These are phyloP conservation scores for Rhabdornis inornatus DNA, from an alignment of 2,113 vertebrate species.

Conservation along the genomic window DNA sequence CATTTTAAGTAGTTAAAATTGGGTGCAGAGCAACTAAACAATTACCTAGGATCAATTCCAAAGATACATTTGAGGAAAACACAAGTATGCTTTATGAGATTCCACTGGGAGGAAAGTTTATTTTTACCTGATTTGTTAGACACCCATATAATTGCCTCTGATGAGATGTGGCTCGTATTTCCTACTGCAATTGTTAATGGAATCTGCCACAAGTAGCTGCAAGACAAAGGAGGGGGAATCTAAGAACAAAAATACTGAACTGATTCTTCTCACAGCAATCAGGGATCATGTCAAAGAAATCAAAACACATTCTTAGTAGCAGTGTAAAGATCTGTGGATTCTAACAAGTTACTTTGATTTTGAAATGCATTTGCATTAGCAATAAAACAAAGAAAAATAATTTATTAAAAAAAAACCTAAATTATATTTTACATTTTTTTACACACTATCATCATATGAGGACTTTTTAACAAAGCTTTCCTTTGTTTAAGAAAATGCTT, in stretches of 20 bases:
- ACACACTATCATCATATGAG: background rate
- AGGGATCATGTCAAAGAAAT: slow-evolving; percentile 68
- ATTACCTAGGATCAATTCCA: slow-evolving; percentile 61
- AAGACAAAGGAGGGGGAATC: slow-evolving; percentile 73
- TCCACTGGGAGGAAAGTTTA: slow-evolving; percentile 66
- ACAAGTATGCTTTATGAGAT: slow-evolving; percentile 64
- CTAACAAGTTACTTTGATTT: slow-evolving; percentile 48
- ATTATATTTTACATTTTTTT: slow-evolving; percentile 35
- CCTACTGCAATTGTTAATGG: slow-evolving; percentile 92
- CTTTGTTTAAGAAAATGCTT: slow-evolving; percentile 15
- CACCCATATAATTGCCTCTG: slow-evolving; percentile 94
- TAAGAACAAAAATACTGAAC: slow-evolving; percentile 72
- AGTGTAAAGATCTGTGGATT: slow-evolving; percentile 50
- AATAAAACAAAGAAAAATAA: slow-evolving; percentile 43
- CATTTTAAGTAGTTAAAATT: slow-evolving; percentile 34
- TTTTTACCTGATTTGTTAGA: slow-evolving; percentile 94
- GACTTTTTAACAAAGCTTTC: background rate
- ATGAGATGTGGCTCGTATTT: slow-evolving; percentile 84
- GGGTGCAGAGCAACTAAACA: slow-evolving; percentile 55
- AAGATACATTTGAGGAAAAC: slow-evolving; percentile 63
- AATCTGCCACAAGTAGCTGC: slow-evolving; percentile 93
- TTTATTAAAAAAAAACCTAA: background rate
- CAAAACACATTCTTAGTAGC: slow-evolving; percentile 60
- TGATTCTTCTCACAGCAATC: slow-evolving; percentile 67
- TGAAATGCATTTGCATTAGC: slow-evolving; percentile 45